These are phyloP conservation scores for Varecia variegata DNA, from an alignment of 2,797 vertebrate species.

Conservation along the genomic window DNA sequence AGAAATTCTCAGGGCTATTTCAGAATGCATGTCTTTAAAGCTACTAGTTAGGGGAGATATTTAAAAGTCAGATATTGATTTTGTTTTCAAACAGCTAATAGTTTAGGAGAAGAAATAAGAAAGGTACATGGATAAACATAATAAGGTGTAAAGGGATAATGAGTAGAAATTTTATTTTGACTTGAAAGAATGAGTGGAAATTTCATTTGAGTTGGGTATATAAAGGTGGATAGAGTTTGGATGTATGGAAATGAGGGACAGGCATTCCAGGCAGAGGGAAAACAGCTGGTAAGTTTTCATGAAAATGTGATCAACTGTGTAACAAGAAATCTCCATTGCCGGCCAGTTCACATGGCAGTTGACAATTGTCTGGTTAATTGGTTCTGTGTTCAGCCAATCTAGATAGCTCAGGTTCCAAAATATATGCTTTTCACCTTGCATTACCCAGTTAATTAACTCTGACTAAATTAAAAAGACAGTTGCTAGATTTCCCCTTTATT, in stretches of 20 bases:
- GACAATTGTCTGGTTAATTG: not conserved
- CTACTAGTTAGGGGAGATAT: not conserved
- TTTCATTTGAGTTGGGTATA: not conserved
- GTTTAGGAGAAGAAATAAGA: not conserved
- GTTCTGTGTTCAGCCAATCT: not conserved
- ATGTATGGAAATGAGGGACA: not conserved
- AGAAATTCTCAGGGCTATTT: not conserved
- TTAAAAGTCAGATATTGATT: not conserved
- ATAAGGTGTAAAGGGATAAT: not conserved
- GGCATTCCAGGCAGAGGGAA: not conserved
- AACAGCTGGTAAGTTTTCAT: not conserved
- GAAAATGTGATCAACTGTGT: not conserved
- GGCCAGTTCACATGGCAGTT: not conserved
- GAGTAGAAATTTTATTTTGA: not conserved
- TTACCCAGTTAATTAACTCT: not conserved
- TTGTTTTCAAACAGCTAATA: not conserved
- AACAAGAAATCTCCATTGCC: not conserved
- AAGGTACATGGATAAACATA: not conserved
- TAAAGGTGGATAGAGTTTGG: not conserved
- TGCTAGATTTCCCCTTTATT: not conserved
- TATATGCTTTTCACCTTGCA: not conserved
- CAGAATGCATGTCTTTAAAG: not conserved
- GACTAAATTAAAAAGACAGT: slow-evolving; percentile 31
- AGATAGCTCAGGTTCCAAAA: not conserved
- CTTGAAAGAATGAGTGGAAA: not conserved